Percentiles rank a stretch among this genome's conserved stretches.
Conservation (phyloP, 2,797 vertebrate species). For the Macrochelys suwanniensis region DNA sequence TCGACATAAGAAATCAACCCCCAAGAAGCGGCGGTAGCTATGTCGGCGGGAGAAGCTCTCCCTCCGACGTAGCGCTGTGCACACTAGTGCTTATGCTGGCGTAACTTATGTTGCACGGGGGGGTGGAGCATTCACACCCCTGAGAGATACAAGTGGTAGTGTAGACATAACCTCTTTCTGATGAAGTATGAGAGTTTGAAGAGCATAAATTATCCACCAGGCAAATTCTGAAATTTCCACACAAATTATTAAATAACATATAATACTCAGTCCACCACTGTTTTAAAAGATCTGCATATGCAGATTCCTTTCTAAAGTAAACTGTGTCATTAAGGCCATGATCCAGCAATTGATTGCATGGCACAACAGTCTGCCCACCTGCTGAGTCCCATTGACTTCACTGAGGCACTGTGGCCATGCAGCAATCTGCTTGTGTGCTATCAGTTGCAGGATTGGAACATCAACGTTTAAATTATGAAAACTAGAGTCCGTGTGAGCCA, state of each 20-base stretch:
- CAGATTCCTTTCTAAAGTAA: rapidly evolving
- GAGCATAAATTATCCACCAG: background rate
- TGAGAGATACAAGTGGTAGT: no score
- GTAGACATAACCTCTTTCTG: background rate
- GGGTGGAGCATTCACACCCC: no score
- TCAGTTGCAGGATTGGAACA: background rate
- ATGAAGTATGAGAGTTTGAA: background rate
- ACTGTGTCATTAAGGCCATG: background rate
- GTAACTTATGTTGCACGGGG: rapidly evolving
- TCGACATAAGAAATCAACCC: no score
- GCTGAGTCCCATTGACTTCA: background rate
- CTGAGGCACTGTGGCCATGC: background rate
- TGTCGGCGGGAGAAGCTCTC: no score
- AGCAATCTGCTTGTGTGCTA: background rate
- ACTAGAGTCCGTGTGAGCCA: background rate
- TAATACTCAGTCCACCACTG: background rate
- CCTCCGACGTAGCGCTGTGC: no score
- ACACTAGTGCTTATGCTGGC: no score
- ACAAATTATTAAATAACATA: background rate
- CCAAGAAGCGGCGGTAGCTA: no score
- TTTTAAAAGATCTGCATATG: background rate
- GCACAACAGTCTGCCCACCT: background rate
- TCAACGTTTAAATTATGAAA: background rate
- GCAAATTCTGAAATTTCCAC: background rate
- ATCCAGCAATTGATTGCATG: background rate